Conservation (phyloP, 2,888 invertebrate genomes). For the Chaetogeoica ovagalla region DNA sequence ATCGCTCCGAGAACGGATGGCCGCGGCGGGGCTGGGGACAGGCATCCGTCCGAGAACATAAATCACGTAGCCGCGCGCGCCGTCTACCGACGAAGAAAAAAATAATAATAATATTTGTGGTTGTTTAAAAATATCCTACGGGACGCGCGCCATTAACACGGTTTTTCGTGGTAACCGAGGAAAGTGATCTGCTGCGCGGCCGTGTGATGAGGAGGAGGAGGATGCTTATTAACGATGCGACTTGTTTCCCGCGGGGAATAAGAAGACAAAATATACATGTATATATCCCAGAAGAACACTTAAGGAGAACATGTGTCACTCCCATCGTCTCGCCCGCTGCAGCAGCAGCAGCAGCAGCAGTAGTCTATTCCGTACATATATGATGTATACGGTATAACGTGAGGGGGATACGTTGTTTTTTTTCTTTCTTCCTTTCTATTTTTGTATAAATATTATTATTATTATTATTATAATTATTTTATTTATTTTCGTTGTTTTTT, state of each 20-base stretch:
- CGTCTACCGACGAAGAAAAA: constrained; percentile 34
- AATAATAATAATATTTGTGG: constrained; percentile 31
- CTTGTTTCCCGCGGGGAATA: constrained; percentile 35
- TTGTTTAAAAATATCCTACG: constrained; percentile 46
- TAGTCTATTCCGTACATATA: too few relatives aligned
- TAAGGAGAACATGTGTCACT: constrained; percentile 43
- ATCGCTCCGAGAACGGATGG: neutral
- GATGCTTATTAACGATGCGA: constrained; percentile 44
- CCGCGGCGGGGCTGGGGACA: too few relatives aligned
- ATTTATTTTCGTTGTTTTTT: too few relatives aligned
- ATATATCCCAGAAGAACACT: constrained; percentile 26
- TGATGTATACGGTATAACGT: neutral
- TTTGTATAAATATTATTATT: neutral
- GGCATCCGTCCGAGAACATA: constrained; percentile 38
- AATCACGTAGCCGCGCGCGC: constrained; percentile 12
- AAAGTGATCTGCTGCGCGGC: too few relatives aligned
- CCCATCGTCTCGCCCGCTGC: neutral
- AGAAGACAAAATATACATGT: neutral
- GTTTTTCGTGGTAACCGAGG: constrained; percentile 24
- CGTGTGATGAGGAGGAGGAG: too few relatives aligned
- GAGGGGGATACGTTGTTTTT: neutral
- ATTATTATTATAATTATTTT: neutral
- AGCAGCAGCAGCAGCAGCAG: too few relatives aligned
- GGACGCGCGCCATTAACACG: constrained; percentile 52
- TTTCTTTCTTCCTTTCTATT: too few relatives aligned